A percentile compares a stretch with the other conserved stretches of the same genome.
Conservation (phyloP, 2,113 vertebrate genomes). For the Xenus cinereus region DNA sequence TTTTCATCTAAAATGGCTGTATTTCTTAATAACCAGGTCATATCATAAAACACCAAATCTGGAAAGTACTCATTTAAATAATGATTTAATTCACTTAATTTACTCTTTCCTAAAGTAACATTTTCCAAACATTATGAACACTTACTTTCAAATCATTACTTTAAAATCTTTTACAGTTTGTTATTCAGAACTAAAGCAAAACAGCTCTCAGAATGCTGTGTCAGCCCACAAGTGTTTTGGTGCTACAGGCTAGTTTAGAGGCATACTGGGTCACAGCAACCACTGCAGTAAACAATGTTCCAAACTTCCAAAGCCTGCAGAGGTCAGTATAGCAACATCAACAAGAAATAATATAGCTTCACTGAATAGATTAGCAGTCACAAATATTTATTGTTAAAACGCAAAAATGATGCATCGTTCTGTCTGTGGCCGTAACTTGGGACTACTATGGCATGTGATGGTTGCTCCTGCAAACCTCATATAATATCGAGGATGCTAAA, state of each 20-base stretch:
- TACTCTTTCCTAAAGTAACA: not conserved
- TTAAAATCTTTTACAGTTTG: not conserved
- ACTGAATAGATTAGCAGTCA: conserved; percentile 15
- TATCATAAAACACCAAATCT: not conserved
- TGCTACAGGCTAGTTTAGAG: not conserved
- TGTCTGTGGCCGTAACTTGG: not conserved
- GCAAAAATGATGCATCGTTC: not conserved
- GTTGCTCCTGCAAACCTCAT: not conserved
- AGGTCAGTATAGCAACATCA: conserved; percentile 87
- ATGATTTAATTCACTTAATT: not conserved
- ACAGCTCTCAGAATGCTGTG: not conserved
- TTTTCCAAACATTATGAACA: not conserved
- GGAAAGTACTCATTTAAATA: not conserved
- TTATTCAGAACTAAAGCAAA: not conserved
- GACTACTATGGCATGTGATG: not conserved
- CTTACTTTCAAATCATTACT: not conserved
- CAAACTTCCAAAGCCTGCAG: conserved; percentile 81
- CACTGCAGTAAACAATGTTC: conserved; percentile 45
- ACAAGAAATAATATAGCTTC: conserved; percentile 53
- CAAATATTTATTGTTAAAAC: conserved; percentile 17
- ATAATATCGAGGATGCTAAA: not conserved
- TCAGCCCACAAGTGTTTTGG: not conserved
- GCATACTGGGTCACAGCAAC: not conserved
- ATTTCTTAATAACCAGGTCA: not conserved
- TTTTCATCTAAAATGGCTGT: not conserved